Percentiles rank a stretch among this genome's conserved stretches.
phyloP scores from a whole-genome alignment of 1,140 invertebrate genomes.

The Caenorhabditis briggsae region DNA sequence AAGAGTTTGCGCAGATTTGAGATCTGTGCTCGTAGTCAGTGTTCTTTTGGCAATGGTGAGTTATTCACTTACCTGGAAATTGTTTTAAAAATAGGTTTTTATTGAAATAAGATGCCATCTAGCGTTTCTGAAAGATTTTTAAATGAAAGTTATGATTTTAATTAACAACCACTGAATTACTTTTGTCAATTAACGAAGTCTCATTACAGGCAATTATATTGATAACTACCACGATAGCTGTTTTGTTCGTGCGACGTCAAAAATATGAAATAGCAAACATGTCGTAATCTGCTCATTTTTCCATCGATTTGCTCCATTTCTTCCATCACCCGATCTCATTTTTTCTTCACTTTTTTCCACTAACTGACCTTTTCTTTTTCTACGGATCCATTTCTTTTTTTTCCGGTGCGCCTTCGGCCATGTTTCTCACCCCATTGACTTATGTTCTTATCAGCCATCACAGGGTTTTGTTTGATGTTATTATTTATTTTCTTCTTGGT shows the following conservation, averaged over 20 bases:
- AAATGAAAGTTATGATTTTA: too few species aligned
- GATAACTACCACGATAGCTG: conserved; percentile 14
- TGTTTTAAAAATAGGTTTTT: too few species aligned
- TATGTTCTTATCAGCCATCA: conserved; percentile 46
- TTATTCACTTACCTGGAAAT: too few species aligned
- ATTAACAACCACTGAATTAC: too few species aligned
- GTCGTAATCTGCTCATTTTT: conserved; percentile 7
- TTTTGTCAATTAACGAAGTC: too few species aligned
- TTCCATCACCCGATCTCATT: background rate
- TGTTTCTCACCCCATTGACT: conserved; percentile 26
- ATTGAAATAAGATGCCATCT: too few species aligned
- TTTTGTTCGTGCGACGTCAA: conserved; percentile 30
- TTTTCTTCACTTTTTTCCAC: background rate
- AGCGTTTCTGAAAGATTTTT: too few species aligned
- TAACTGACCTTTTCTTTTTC: background rate
- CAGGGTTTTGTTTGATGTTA: conserved; percentile 22
- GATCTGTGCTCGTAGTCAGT: conserved; percentile 33
- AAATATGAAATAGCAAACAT: conserved; percentile 46
- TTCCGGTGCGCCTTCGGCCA: conserved; percentile 46
- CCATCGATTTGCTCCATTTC: background rate
- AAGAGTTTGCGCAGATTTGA: conserved; percentile 25
- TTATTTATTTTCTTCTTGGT: conserved; percentile 37
- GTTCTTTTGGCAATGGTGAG: conserved; percentile 18
- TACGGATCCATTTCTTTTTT: conserved; percentile 1
- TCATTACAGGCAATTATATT: background rate